These are phyloP conservation scores for Ochlodes sylvanus DNA, from an alignment of 2,888 invertebrate genomes.

Conservation along the genomic window DNA sequence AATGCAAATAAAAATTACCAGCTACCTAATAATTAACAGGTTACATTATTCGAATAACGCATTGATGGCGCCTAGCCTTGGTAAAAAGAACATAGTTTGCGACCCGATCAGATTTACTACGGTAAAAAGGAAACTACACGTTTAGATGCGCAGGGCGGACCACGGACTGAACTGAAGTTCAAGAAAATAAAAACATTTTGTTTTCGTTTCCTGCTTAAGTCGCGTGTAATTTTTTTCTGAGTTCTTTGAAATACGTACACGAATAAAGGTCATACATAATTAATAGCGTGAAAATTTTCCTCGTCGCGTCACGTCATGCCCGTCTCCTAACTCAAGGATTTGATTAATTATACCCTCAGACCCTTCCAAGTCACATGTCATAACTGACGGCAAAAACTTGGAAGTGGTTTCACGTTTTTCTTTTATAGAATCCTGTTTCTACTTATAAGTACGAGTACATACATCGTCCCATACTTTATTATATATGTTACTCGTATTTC, in stretches of 20 bases:
- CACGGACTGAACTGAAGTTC: too few species aligned
- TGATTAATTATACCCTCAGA: slow-evolving; percentile 70
- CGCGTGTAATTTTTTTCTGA: neutral
- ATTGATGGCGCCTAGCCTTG: too few species aligned
- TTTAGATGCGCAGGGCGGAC: too few species aligned
- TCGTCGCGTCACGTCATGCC: slow-evolving; percentile 38
- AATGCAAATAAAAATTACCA: too few species aligned
- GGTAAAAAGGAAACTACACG: too few species aligned
- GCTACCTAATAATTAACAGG: too few species aligned
- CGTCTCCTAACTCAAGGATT: slow-evolving; percentile 45
- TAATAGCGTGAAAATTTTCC: slow-evolving; percentile 39
- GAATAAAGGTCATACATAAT: slow-evolving; percentile 32
- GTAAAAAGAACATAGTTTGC: too few species aligned
- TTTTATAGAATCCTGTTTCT: neutral
- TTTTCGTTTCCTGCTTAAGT: neutral
- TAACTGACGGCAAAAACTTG: slow-evolving; percentile 63
- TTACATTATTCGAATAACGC: too few species aligned
- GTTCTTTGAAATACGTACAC: neutral
- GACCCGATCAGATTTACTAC: too few species aligned
- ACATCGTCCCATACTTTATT: neutral
- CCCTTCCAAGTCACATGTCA: slow-evolving; percentile 73
- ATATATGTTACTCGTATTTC: neutral
- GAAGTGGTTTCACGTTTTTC: slow-evolving; percentile 42
- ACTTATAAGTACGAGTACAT: neutral
- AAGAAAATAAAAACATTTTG: neutral